These are phyloP conservation scores for Arbacia lixula DNA, from an alignment of 53 echinoderm and acorn worm species.

Conservation along the genomic window DNA sequence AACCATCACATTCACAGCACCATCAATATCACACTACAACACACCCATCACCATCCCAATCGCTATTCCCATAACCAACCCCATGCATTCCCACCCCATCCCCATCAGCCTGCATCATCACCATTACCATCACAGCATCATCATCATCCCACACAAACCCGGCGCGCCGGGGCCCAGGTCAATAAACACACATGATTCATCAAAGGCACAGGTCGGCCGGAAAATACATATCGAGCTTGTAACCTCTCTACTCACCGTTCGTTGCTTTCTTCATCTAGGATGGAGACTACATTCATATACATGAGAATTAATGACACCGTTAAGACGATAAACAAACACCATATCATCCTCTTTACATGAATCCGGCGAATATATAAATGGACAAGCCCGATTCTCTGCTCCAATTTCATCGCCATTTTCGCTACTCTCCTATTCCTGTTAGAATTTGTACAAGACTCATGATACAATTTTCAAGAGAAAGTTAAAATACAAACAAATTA, in stretches of 20 bases:
- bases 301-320: constrained; percentile 17
- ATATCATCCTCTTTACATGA: constrained; percentile 26
- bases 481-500: too few relatives aligned
- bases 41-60: not conserved
- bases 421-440: too few relatives aligned
- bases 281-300: constrained; percentile 46
- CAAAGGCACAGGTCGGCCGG: too few relatives aligned
- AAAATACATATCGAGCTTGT: not conserved
- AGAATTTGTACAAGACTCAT: too few relatives aligned
- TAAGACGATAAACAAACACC: constrained; percentile 17
- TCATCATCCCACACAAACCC: not conserved
- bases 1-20: not conserved
- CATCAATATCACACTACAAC: too few relatives aligned
- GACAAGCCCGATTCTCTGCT: not conserved
- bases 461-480: too few relatives aligned
- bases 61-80: not conserved
- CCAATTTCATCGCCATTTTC: constrained; percentile 15
- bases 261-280: constrained; percentile 21
- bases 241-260: constrained; percentile 20
- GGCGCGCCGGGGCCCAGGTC: too few relatives aligned
- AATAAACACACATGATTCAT: too few relatives aligned
- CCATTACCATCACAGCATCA: not conserved
- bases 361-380: constrained; percentile 32
- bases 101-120: too few relatives aligned
- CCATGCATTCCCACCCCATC: too few relatives aligned